Percentiles rank a stretch among this genome's conserved stretches.
phyloP scores from a whole-genome alignment of 1,140 invertebrate genomes.

The Ladona fulva region DNA sequence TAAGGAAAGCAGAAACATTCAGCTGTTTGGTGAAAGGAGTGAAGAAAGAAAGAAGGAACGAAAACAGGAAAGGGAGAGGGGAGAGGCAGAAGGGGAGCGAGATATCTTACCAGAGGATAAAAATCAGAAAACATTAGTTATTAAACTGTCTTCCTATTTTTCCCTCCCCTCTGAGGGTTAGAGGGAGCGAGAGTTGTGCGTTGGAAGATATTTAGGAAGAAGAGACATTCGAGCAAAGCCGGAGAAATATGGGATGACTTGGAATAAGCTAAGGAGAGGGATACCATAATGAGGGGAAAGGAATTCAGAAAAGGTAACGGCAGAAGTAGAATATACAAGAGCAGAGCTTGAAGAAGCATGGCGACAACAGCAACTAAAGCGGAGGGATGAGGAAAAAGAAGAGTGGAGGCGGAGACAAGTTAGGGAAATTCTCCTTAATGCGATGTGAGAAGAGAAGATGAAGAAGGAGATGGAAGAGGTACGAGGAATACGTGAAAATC shows the following conservation, averaged over 20 bases:
- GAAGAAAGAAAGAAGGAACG: background rate
- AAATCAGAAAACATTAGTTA: constrained; percentile 8
- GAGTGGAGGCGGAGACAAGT: background rate
- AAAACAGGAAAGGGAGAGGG: background rate
- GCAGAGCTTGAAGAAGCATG: no score
- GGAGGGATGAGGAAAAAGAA: background rate
- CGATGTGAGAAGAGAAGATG: no score
- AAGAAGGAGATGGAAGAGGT: no score
- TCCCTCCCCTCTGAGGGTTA: background rate
- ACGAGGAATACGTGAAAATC: no score
- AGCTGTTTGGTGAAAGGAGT: background rate
- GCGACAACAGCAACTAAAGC: no score
- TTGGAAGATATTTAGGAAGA: background rate
- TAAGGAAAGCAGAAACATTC: background rate
- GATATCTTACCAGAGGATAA: background rate
- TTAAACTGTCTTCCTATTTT: constrained; percentile 1
- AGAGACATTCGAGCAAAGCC: constrained; percentile 7
- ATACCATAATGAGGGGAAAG: no score
- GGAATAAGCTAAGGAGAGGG: no score
- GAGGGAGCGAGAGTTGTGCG: background rate
- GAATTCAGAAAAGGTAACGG: no score
- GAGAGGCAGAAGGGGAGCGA: background rate
- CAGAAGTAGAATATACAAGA: no score
- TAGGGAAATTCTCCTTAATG: background rate
- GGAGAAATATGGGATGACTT: background rate